Evolutionary conservation across 2,797 vertebrate species (phyloP).

Genomic region (Petrocephalus sullivani): DNA sequence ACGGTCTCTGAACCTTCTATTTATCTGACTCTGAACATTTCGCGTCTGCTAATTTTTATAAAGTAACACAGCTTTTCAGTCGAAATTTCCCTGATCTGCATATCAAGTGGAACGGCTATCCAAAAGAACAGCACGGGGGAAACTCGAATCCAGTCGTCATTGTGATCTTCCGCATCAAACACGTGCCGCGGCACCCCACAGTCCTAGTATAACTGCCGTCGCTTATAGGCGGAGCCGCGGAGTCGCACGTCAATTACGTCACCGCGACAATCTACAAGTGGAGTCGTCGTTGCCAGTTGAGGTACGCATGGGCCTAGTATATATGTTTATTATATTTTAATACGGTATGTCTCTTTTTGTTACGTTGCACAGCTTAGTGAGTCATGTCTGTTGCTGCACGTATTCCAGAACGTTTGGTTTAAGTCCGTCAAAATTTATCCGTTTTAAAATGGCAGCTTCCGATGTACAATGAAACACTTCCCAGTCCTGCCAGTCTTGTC

Average conservation of each 20-base stretch:
- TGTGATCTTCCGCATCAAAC: neutral
- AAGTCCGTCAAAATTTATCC: neutral
- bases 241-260: slow-evolving; percentile 9
- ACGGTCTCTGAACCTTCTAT: neutral
- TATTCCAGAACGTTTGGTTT: neutral
- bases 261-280: slow-evolving; percentile 9
- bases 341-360: neutral
- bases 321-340: neutral
- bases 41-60: neutral
- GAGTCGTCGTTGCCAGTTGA: neutral
- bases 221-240: neutral
- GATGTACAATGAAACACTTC: neutral
- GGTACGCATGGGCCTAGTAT: neutral
- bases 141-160: neutral
- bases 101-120: neutral
- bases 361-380: neutral
- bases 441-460: neutral
- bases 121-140: too few relatives aligned
- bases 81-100: neutral
- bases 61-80: neutral
- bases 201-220: neutral
- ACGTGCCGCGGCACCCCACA: neutral
- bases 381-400: neutral
- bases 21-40: neutral
- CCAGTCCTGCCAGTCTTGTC: neutral